Evolutionary conservation across 30 jellyfish, hydroid and myxozoan genomes (phyloP).

Genomic region (Rhopilema esculentum): DNA sequence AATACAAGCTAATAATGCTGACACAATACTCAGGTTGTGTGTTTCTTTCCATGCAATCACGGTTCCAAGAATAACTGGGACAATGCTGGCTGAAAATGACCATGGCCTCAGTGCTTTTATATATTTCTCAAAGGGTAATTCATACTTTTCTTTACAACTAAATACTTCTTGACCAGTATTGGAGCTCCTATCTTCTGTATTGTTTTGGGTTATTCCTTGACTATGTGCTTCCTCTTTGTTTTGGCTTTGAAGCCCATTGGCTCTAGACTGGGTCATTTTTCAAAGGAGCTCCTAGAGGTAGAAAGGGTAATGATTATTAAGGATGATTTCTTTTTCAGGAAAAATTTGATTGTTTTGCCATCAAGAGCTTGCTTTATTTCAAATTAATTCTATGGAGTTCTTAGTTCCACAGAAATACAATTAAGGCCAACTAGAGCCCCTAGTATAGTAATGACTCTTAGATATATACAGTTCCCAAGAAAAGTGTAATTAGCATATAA

Average conservation of each 20-base stretch:
- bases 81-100: slow-evolving; percentile 93
- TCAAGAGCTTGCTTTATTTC: too few species aligned
- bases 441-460: too few species aligned
- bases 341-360: too few species aligned
- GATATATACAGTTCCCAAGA: too few species aligned
- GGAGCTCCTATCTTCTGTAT: not conserved
- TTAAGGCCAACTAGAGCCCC: too few species aligned
- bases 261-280: not conserved
- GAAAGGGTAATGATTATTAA: not conserved
- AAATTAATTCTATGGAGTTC: too few species aligned
- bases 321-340: too few species aligned
- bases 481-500: too few species aligned
- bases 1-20: slow-evolving; percentile 26
- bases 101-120: slow-evolving; percentile 87
- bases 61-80: slow-evolving; percentile 86
- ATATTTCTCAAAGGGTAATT: slow-evolving; percentile 31
- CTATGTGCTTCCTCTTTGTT: not conserved
- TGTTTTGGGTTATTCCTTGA: not conserved
- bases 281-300: not conserved
- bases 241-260: not conserved
- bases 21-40: slow-evolving; percentile 12
- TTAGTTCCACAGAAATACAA: too few species aligned
- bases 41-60: slow-evolving; percentile 71
- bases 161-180: not conserved
- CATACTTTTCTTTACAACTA: not conserved